Evolutionary conservation across 2,888 invertebrate genomes (phyloP), one percentile per base, ranked within the genome.

Genomic region (Odontomyia ornata): DNA sequence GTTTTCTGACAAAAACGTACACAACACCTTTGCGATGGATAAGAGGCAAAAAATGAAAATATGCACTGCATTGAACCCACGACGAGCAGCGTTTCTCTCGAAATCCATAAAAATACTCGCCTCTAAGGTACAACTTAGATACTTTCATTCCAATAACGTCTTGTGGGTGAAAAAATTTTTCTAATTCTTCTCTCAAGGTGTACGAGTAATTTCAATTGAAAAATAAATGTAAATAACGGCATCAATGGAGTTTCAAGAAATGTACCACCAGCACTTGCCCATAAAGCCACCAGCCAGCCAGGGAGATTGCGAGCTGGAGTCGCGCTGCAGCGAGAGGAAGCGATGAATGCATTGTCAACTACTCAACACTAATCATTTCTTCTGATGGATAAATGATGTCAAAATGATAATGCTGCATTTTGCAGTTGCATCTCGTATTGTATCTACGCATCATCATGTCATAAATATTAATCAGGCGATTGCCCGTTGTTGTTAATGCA

Each of bases 191-290:
- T 13, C 28, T 36, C 28, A 21, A 65, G 65, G 65, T 36, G 18
- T 28, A 62, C 30, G 27, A n/a, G 15, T 36, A 36, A 65, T 65
- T 28, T 65, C 18, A 18, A 36, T 36, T 27, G 65, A 65, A 65
- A 65, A 65, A 65, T 28, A 65, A 43, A 65, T 65, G 65, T 28
- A 18, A 43, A 65, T 65, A 65, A 65, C 65, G 65, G 65, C n/a
- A 65, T 18, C 65, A 30, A 65, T 65, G n/a, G 43, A 65, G 15
- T 28, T n/a, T 65, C 28, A 18, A 65, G 43, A 65, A 65, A 21
- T 65, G 65, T 36, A 15, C 5, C 28, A n/a, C 15, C 25, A 27
- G 62, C 62, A 62, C 62, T 62, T 62, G 11, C 13, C 23, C 11
- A 15, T 52, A 52, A 52, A 52, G 18, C 15, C 18, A 13, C 18